Evolutionary conservation across 2,113 vertebrate species (phyloP), one percentile per base, ranked within the genome.

Genomic region (Xenopus laevis): DNA sequence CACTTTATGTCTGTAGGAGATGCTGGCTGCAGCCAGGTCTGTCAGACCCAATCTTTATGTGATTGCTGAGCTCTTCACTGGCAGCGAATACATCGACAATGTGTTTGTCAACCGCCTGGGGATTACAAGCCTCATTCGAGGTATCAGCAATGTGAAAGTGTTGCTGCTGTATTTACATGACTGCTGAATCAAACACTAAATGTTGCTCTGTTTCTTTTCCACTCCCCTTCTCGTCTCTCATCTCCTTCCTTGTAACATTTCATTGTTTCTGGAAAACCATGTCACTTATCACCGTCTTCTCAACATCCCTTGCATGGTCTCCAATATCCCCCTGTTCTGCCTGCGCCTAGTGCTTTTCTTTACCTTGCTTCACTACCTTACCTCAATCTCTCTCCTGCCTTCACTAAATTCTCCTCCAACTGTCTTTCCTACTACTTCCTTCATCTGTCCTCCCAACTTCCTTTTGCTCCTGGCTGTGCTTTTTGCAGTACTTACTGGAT

Each of bases 401-500:
- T 10, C 18, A 4, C 13, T 15, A 47, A 27, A 16, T 13, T 13
- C 10, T 58, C 23, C 8, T 55, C 10, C 17, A 17, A 13, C 47
- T 50, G 47, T 50, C 6, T 12, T 61, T 59, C 18, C 64, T 60
- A 59, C 75, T 55, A 80, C 86, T 83, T 79, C 79, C 77, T 83
- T 79, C 74, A 63, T 47, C 65, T 74, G 65, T 57, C 80, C 13
- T 82, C 81, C 79, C 81, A 58, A 71, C 77, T 83, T 84, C 85
- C 57, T 79, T 80, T 82, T 81, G 83, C 82, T 71, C 82, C 75
- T 83, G 84, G 83, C 84, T 85, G 77, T 88, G 84, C 85, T 83
- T 85, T 84, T 86, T 89, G 82, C 88, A 99, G 97, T 98, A 92
- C 85, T 96, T 99, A 95, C 90, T 99, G 90, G 94, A 94, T 61